A percentile compares a stretch with the other conserved stretches of the same genome.
Evolutionary conservation across 2,888 invertebrate genomes (phyloP).

Genomic region (Thyatira batis): DNA sequence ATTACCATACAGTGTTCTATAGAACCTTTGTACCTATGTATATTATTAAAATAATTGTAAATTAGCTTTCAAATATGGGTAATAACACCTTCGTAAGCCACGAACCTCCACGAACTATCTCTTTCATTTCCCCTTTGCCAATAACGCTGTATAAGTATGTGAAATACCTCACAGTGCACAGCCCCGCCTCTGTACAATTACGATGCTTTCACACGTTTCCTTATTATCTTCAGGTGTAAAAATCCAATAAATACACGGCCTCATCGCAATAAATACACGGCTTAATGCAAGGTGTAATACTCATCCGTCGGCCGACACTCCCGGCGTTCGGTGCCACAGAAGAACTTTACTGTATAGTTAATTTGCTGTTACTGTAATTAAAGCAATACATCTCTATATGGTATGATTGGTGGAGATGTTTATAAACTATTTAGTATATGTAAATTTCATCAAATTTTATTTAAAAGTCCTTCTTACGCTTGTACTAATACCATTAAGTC

Average conservation of each 20-base stretch:
- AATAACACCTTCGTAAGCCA: not conserved
- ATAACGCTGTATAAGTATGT: not conserved
- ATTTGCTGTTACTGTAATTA: not conserved
- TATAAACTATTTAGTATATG: no score
- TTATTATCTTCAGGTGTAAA: conserved; percentile 10
- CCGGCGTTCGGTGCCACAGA: conserved; percentile 5
- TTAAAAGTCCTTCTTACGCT: no score
- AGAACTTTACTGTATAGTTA: conserved; percentile 34
- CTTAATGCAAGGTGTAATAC: conserved; percentile 9
- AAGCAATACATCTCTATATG: not conserved
- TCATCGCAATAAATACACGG: conserved; percentile 18
- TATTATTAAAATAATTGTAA: not conserved
- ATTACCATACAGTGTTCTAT: no score
- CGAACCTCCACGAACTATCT: not conserved
- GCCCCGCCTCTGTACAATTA: not conserved
- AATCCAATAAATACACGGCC: no score
- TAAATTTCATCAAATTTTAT: no score
- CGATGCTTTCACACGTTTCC: conserved; percentile 18
- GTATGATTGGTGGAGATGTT: no score
- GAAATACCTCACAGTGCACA: not conserved
- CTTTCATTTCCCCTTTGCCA: not conserved
- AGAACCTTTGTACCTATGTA: not conserved
- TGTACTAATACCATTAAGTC: no score
- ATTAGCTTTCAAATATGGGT: not conserved
- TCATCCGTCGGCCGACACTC: not conserved